phyloP scores from a whole-genome alignment of 1,140 invertebrate genomes.

The Oscheius sp. region DNA sequence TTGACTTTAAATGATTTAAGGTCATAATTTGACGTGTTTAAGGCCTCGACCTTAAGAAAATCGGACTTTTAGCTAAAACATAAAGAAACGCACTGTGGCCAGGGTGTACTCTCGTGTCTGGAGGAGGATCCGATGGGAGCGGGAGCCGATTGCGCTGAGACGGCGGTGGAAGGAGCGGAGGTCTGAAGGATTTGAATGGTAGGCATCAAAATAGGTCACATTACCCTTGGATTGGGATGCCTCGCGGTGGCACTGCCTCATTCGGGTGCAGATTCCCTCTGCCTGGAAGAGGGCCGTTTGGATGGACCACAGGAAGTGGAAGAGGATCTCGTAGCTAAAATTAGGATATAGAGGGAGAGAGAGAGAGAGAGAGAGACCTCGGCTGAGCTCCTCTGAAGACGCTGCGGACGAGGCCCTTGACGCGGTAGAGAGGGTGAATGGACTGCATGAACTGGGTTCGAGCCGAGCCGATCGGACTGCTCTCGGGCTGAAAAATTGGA shows the following conservation, averaged over 20 bases:
- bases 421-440: neutral
- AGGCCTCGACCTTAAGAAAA: too few species aligned
- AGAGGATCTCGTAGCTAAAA: conserved; percentile 12
- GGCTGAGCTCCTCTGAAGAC: neutral
- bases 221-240: neutral
- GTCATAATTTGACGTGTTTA: too few species aligned
- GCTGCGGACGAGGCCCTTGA: neutral
- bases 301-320: conserved; percentile 19
- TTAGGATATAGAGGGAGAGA: neutral
- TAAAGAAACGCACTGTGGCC: neutral
- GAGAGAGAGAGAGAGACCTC: neutral
- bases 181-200: neutral
- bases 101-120: neutral
- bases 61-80: too few species aligned
- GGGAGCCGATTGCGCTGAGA: neutral
- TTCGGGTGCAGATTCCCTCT: neutral
- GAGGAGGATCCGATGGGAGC: neutral
- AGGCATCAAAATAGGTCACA: too few species aligned
- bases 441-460: conserved; percentile 17
- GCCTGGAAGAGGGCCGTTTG: neutral
- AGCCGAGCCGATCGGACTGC: neutral
- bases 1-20: too few species aligned
- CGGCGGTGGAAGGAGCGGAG: neutral
- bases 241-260: neutral
- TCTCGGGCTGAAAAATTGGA: conserved; percentile 6